Conservation (phyloP, 2,888 invertebrate species). For the Pristionchus fissidentatus region DNA sequence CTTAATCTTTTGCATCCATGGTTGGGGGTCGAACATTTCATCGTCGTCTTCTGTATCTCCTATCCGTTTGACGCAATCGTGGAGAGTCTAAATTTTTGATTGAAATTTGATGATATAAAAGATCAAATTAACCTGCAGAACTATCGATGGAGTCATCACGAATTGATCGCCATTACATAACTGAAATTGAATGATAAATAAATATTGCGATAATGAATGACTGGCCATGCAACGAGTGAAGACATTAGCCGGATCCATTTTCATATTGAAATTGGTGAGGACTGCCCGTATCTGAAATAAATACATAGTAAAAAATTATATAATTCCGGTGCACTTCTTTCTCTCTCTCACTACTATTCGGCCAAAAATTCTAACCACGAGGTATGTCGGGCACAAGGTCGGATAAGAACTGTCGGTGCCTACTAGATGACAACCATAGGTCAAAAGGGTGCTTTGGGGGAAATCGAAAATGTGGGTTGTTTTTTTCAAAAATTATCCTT, state of each 20-base stretch:
- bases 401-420: too few relatives aligned
- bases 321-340: too few relatives aligned
- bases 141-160: conserved; percentile 28
- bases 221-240: conserved; percentile 46
- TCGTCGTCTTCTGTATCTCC: conserved; percentile 29
- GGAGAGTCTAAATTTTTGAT: not conserved
- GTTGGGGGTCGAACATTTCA: not conserved
- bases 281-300: too few relatives aligned
- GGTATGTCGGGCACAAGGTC: too few relatives aligned
- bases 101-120: not conserved
- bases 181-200: not conserved
- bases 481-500: too few relatives aligned
- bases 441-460: too few relatives aligned
- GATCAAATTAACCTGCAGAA: not conserved
- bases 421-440: too few relatives aligned
- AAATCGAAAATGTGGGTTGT: too few relatives aligned
- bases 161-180: conserved; percentile 38
- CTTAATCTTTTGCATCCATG: conserved; percentile 30
- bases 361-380: too few relatives aligned
- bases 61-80: not conserved
- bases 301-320: too few relatives aligned
- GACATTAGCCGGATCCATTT: conserved; percentile 5
- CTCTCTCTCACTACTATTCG: too few relatives aligned
- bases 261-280: conserved; percentile 22
- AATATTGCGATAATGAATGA: not conserved